Conservation (phyloP, 2,797 vertebrate genomes). For the Valencia hispanica region DNA sequence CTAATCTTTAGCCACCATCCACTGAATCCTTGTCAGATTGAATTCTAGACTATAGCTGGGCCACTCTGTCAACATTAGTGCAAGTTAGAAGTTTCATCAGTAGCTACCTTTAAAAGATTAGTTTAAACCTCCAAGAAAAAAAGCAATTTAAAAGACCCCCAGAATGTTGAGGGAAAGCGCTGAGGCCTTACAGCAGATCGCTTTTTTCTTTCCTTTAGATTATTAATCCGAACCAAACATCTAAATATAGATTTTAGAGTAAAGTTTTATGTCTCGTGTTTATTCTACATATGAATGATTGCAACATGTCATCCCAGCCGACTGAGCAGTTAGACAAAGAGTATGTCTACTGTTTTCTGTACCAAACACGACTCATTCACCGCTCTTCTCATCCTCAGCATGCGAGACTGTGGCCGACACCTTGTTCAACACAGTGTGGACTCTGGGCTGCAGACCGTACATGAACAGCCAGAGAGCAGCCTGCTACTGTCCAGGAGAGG, state of each 20-base stretch:
- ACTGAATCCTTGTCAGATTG: background rate
- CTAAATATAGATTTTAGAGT: background rate
- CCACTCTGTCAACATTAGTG: background rate
- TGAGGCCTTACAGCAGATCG: background rate
- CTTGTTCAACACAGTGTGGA: constrained; percentile 93
- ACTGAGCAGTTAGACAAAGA: background rate
- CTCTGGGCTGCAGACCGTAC: constrained; percentile 93
- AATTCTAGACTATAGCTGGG: background rate
- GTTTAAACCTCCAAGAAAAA: background rate
- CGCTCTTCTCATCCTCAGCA: constrained; percentile 50
- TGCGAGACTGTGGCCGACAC: constrained; percentile 92
- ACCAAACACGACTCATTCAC: constrained; percentile 2
- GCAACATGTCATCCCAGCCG: background rate
- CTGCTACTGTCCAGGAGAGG: constrained; percentile 89
- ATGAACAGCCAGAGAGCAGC: constrained; percentile 94
- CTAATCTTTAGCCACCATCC: background rate
- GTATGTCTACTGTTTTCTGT: background rate
- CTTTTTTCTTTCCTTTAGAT: background rate
- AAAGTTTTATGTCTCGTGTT: background rate
- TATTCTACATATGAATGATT: background rate
- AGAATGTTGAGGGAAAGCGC: background rate
- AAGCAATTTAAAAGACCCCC: too few species aligned
- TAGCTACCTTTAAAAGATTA: background rate
- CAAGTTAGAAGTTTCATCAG: background rate
- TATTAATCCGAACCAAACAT: background rate